A percentile compares a stretch with the other conserved stretches of the same genome.
Evolutionary conservation across 2,888 invertebrate genomes (phyloP).

Genomic region (Sphaerophoria taeniata): DNA sequence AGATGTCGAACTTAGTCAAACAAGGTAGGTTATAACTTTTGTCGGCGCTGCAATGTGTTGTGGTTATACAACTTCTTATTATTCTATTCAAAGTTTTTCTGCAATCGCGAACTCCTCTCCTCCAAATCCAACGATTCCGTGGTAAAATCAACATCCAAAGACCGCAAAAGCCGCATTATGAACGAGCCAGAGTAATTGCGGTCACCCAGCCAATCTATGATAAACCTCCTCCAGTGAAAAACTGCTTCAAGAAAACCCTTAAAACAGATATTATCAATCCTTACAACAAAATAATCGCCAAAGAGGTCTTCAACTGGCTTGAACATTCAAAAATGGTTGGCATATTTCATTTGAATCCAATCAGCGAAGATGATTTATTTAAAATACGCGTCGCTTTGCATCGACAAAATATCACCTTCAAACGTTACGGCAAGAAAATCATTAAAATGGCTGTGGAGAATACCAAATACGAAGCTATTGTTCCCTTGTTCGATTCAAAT

Average conservation of each 20-base stretch:
- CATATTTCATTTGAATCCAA: constrained; percentile 89
- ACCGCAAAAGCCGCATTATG: constrained; percentile 88
- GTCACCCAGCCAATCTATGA: constrained; percentile 87
- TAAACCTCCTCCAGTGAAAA: constrained; percentile 83
- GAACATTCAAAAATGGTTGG: constrained; percentile 88
- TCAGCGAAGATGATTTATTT: constrained; percentile 86
- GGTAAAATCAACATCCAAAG: constrained; percentile 91
- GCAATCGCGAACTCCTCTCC: constrained; percentile 82
- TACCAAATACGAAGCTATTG: constrained; percentile 87
- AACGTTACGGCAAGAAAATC: constrained; percentile 87
- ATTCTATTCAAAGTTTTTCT: constrained; percentile 81
- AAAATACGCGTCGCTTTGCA: constrained; percentile 86
- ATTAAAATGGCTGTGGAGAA: constrained; percentile 86
- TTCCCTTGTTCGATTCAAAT: constrained; percentile 86
- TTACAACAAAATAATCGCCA: constrained; percentile 88
- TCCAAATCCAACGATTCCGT: constrained; percentile 87
- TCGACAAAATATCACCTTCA: constrained; percentile 88
- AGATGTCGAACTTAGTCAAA: constrained; percentile 57
- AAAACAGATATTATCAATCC: constrained; percentile 85
- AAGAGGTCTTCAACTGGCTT: constrained; percentile 88
- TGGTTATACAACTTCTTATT: constrained; percentile 52
- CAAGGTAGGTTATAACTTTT: constrained; percentile 57
- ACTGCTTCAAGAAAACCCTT: constrained; percentile 83
- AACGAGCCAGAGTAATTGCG: constrained; percentile 86
- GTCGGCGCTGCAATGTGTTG: neutral